Percentiles rank a stretch among this genome's conserved stretches.
These are phyloP conservation scores for Frankliniella fusca DNA, from an alignment of 2,888 invertebrate genomes.

Conservation along the genomic window DNA sequence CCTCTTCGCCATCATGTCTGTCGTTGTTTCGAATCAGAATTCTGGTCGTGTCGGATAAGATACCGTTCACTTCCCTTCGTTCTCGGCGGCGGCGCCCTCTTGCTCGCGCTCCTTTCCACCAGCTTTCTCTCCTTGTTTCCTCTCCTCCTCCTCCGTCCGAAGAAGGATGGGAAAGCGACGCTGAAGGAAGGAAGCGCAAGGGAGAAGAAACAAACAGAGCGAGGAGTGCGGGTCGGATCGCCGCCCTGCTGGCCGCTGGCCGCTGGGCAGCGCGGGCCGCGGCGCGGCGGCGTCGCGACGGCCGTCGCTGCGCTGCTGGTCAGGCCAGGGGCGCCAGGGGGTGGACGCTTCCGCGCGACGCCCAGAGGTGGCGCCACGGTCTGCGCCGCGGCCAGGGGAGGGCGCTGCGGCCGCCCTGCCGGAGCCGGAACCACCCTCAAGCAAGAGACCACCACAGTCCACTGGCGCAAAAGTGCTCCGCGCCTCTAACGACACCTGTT, in stretches of 20 bases:
- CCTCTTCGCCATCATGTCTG: not conserved
- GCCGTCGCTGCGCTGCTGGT: too few relatives aligned
- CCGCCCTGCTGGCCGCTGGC: too few relatives aligned
- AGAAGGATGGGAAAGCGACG: not conserved
- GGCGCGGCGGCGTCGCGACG: not conserved
- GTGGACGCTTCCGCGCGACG: not conserved
- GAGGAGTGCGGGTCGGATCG: too few relatives aligned
- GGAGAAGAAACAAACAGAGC: not conserved
- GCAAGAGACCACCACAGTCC: too few relatives aligned
- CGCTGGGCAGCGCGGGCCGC: not conserved
- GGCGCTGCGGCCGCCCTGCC: too few relatives aligned
- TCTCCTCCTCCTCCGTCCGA: not conserved
- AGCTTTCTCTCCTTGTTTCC: not conserved
- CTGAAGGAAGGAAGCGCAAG: not conserved
- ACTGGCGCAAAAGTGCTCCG: too few relatives aligned
- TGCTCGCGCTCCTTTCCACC: too few relatives aligned
- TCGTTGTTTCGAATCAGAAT: constrained; percentile 9
- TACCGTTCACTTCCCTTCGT: not conserved
- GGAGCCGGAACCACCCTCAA: too few relatives aligned
- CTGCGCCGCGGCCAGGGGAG: not conserved
- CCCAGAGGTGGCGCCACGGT: not conserved
- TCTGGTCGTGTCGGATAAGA: constrained; percentile 19
- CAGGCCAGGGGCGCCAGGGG: not conserved
- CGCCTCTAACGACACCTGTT: too few relatives aligned
- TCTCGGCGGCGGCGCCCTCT: not conserved